phyloP scores from a whole-genome alignment of 2,797 vertebrate species.

The Malacoraja senta region DNA sequence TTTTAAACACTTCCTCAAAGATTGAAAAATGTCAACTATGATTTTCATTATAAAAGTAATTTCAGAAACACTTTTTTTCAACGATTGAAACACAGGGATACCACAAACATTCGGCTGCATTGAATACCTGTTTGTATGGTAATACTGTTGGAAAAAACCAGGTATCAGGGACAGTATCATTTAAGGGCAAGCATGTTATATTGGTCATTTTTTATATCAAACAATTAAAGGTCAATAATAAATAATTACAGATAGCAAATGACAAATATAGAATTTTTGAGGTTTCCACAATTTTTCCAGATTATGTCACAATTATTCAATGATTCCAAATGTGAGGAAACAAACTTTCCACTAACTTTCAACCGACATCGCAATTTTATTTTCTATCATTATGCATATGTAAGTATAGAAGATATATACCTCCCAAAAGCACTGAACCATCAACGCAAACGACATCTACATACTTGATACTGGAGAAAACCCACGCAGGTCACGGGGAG shows the following conservation, averaged over 20 bases:
- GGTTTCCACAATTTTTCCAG: background rate
- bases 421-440: background rate
- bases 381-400: background rate
- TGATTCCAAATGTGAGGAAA: background rate
- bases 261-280: background rate
- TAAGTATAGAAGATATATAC: background rate
- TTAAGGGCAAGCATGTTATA: background rate
- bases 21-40: background rate
- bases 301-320: background rate
- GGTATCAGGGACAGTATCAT: background rate
- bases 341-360: background rate
- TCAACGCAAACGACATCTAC: background rate
- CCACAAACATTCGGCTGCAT: background rate
- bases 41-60: background rate
- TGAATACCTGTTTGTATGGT: background rate
- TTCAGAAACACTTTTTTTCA: background rate
- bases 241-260: background rate
- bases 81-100: background rate
- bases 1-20: background rate
- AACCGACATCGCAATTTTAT: background rate
- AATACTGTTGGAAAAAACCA: background rate
- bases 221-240: background rate
- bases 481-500: no score
- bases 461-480: background rate
- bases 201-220: background rate